These are phyloP conservation scores for Eretmocerus hayati DNA, from an alignment of 2,888 invertebrate genomes.

Conservation along the genomic window DNA sequence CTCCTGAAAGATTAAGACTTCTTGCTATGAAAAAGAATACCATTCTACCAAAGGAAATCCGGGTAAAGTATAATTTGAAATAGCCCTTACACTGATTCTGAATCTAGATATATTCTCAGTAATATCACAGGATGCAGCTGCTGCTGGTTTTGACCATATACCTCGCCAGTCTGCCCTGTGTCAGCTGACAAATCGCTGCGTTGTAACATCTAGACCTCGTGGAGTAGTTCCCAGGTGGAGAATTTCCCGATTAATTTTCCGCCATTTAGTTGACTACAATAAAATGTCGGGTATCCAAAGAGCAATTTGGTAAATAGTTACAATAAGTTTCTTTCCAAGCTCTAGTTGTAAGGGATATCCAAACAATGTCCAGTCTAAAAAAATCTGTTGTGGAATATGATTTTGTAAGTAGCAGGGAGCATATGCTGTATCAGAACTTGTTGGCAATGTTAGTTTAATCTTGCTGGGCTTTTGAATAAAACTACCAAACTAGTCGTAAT, in stretches of 20 bases:
- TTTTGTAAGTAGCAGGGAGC: too few relatives aligned
- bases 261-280: slow-evolving; percentile 89
- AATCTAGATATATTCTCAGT: neutral
- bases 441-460: too few relatives aligned
- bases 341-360: too few relatives aligned
- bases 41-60: slow-evolving; percentile 71
- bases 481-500: too few relatives aligned
- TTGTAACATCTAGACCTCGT: slow-evolving; percentile 78
- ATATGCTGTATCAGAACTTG: too few relatives aligned
- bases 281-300: slow-evolving; percentile 85
- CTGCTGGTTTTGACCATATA: slow-evolving; percentile 65
- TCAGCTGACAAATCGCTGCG: slow-evolving; percentile 71
- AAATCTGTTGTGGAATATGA: too few relatives aligned
- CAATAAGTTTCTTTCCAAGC: too few relatives aligned
- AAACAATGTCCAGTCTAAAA: too few relatives aligned
- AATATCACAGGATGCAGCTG: slow-evolving; percentile 63
- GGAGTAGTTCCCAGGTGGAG: slow-evolving; percentile 77
- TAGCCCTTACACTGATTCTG: neutral
- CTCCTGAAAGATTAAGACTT: slow-evolving; percentile 69
- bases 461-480: too few relatives aligned
- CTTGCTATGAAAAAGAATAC: slow-evolving; percentile 79
- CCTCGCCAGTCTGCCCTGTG: slow-evolving; percentile 66
- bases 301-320: slow-evolving; percentile 73
- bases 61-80: slow-evolving; percentile 44
- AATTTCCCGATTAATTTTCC: slow-evolving; percentile 83